phyloP scores from a whole-genome alignment of 2,888 invertebrate species.

The Lasioglossum lativentre region DNA sequence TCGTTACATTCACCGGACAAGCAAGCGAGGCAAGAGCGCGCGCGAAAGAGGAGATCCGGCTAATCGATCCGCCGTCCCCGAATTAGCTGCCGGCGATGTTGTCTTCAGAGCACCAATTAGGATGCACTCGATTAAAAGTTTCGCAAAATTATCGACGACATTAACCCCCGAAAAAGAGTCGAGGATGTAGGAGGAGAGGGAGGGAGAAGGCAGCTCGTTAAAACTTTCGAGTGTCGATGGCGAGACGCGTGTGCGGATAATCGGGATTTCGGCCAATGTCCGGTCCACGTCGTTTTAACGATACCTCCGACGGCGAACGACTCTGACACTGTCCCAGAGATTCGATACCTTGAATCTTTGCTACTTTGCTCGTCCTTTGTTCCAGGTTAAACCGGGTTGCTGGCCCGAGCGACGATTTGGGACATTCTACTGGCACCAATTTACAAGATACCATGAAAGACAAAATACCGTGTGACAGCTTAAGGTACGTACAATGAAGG shows the following conservation, averaged over 20 bases:
- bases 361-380: background rate
- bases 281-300: background rate
- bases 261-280: constrained; percentile 26
- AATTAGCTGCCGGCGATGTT: constrained; percentile 55
- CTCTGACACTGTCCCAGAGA: background rate
- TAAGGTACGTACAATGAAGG: background rate
- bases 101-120: constrained; percentile 55
- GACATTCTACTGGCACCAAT: background rate
- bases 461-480: too few relatives aligned
- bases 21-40: background rate
- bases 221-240: constrained; percentile 45
- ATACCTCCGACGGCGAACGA: background rate
- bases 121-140: constrained; percentile 62
- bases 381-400: background rate
- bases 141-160: constrained; percentile 60
- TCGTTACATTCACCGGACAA: constrained; percentile 66
- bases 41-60: constrained; percentile 38
- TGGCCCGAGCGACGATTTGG: background rate
- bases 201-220: constrained; percentile 38
- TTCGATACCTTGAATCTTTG: background rate
- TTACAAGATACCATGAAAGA: background rate
- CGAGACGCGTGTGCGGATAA: constrained; percentile 32
- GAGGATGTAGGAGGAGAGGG: background rate
- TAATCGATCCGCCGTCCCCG: constrained; percentile 58
- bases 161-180: constrained; percentile 38